These are phyloP conservation scores for Actinostola sp. DNA, from an alignment of 92 coral and sea anemone genomes.

Conservation along the genomic window DNA sequence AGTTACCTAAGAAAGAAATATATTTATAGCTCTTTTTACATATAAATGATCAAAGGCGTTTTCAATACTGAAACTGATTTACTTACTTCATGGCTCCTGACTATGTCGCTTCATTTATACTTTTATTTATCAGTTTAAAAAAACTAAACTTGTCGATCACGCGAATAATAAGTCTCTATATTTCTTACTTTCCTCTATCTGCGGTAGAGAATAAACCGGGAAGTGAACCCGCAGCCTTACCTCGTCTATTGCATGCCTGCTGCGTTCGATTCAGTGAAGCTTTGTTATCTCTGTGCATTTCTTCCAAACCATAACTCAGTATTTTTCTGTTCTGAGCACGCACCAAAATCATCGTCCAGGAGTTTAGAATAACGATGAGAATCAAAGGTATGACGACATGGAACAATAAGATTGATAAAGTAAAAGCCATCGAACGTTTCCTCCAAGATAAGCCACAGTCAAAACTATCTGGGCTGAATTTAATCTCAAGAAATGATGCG, in stretches of 20 bases:
- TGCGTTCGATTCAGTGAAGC: background rate
- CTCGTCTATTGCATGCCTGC: slow-evolving; percentile 16
- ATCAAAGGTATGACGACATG: slow-evolving; percentile 44
- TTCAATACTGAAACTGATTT: no score
- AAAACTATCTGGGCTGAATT: slow-evolving; percentile 20
- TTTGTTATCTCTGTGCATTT: background rate
- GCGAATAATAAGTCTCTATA: no score
- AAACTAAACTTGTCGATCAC: no score
- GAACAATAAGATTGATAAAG: slow-evolving; percentile 13
- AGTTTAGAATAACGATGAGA: slow-evolving; percentile 15
- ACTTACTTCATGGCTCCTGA: no score
- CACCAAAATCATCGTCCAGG: slow-evolving; percentile 20
- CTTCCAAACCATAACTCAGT: background rate
- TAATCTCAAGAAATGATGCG: slow-evolving; percentile 23
- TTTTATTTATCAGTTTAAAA: no score
- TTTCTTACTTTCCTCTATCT: no score
- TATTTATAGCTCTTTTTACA: no score
- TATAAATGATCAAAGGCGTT: no score
- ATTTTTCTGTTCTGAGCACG: slow-evolving; percentile 28
- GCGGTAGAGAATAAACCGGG: no score
- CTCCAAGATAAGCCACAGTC: slow-evolving; percentile 60
- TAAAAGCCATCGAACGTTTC: slow-evolving; percentile 34
- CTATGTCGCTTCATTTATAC: no score
- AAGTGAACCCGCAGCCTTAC: background rate
- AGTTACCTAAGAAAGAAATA: no score